Evolutionary conservation across 1,140 invertebrate genomes (phyloP).

Genomic region (Scaptomyza hsui): DNA sequence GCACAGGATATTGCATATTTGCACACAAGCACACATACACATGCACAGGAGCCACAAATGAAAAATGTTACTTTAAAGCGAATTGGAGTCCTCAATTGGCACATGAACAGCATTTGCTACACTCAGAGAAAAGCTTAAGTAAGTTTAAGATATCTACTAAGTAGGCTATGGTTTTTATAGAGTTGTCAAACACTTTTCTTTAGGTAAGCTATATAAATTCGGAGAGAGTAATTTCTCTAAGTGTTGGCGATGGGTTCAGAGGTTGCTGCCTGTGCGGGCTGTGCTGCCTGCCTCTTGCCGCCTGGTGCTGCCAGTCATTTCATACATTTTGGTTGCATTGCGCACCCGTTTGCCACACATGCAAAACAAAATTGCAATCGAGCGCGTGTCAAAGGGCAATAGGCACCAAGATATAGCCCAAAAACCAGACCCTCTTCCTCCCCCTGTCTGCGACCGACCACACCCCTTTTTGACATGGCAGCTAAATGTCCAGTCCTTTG

Average conservation of each 20-base stretch:
- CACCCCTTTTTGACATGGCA: conserved; percentile 29
- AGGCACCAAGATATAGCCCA: conserved; percentile 58
- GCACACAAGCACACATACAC: conserved; percentile 38
- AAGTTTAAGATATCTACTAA: no score
- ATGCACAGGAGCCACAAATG: conserved; percentile 33
- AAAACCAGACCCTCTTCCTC: background rate
- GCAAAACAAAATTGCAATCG: conserved; percentile 73
- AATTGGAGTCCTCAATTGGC: conserved; percentile 61
- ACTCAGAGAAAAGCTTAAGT: conserved; percentile 22
- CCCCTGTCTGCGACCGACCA: background rate
- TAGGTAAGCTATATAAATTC: no score
- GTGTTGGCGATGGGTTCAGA: background rate
- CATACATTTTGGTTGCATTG: conserved; percentile 59
- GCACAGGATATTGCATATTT: conserved; percentile 79
- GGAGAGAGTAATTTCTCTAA: no score
- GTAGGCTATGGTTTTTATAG: no score
- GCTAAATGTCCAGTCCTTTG: conserved; percentile 67
- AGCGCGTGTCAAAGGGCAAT: conserved; percentile 74
- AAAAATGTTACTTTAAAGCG: conserved; percentile 78
- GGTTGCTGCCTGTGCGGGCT: conserved; percentile 34
- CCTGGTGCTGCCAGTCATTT: conserved; percentile 59
- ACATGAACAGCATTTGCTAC: conserved; percentile 35
- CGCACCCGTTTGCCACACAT: conserved; percentile 48
- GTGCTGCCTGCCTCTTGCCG: conserved; percentile 6
- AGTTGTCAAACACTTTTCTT: no score